These are phyloP conservation scores for Melinopterus prodromus DNA, from an alignment of 2,888 invertebrate genomes.

Conservation along the genomic window DNA sequence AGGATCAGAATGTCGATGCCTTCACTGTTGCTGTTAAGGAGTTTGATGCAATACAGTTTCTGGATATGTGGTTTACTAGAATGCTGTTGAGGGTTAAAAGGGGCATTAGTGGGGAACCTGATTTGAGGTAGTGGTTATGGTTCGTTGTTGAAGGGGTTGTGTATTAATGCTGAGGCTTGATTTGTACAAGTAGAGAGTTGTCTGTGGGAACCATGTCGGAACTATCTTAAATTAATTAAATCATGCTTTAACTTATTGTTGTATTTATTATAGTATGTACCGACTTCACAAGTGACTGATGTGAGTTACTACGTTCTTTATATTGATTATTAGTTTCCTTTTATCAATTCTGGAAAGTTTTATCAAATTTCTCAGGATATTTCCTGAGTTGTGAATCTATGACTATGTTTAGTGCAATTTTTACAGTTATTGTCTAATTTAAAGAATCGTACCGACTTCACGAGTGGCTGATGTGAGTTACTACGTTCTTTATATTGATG, in stretches of 20 bases:
- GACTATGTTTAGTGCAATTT: no score
- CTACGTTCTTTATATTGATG: no score
- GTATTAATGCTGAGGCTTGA: neutral
- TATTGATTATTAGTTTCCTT: no score
- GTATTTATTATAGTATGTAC: no score
- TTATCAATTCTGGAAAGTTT: no score
- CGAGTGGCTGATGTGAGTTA: no score
- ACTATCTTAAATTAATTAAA: slow-evolving; percentile 10
- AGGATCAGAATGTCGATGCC: slow-evolving; percentile 90
- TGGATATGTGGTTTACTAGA: slow-evolving; percentile 95
- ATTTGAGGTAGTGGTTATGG: slow-evolving; percentile 73
- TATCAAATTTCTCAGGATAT: no score
- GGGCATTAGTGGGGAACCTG: slow-evolving; percentile 66
- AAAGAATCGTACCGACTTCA: no score
- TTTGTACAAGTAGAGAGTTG: neutral
- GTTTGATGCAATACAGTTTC: slow-evolving; percentile 91
- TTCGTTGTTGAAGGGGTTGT: neutral
- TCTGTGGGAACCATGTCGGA: neutral
- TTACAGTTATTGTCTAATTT: no score
- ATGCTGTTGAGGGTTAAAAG: slow-evolving; percentile 93
- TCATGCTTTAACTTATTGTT: neutral
- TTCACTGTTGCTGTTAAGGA: slow-evolving; percentile 92
- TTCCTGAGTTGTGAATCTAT: no score
- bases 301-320: no score
- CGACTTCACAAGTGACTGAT: no score